Percentiles rank a stretch among this genome's conserved stretches.
These are phyloP conservation scores for Protobothrops mucrosquamatus DNA, from an alignment of 2,113 vertebrate genomes.

Conservation along the genomic window DNA sequence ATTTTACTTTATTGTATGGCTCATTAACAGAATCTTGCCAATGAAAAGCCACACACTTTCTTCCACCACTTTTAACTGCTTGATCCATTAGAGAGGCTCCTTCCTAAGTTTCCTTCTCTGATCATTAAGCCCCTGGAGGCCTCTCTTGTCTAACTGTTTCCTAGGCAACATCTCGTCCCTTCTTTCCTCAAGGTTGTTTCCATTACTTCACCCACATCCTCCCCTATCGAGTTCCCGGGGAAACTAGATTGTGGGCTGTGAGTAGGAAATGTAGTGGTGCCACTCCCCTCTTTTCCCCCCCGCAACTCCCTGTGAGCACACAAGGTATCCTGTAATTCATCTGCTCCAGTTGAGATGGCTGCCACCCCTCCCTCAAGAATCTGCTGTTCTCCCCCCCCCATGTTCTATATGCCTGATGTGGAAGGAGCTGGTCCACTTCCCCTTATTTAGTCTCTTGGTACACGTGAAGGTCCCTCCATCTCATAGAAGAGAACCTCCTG, in stretches of 20 bases:
- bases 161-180: not conserved
- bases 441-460: too few species aligned
- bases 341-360: not conserved
- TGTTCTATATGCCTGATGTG: not conserved
- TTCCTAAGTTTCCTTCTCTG: not conserved
- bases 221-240: not conserved
- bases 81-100: not conserved
- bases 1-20: not conserved
- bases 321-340: not conserved
- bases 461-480: too few species aligned
- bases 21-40: not conserved
- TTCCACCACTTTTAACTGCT: not conserved
- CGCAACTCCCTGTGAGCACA: not conserved
- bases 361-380: not conserved
- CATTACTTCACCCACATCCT: not conserved
- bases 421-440: too few species aligned
- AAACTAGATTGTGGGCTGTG: not conserved
- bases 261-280: not conserved
- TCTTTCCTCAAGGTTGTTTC: not conserved
- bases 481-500: too few species aligned
- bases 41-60: not conserved
- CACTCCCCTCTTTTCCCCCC: not conserved
- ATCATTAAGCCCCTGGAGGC: not conserved
- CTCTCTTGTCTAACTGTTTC: not conserved
- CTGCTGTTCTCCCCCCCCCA: not conserved